Conservation (phyloP, 2,113 vertebrate genomes). For the Ctenodactylus gundi region DNA sequence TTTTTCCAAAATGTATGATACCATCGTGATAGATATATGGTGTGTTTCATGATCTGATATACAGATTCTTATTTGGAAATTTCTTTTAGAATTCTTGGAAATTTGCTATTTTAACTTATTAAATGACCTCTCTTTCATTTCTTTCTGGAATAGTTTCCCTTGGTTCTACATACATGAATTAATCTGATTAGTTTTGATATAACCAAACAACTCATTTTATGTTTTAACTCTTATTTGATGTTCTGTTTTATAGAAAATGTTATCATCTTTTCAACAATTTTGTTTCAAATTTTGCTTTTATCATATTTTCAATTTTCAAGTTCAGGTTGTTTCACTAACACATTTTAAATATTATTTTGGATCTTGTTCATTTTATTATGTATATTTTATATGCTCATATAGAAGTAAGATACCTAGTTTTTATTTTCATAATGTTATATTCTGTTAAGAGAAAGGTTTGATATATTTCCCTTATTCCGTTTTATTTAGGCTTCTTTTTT, state of each 20-base stretch:
- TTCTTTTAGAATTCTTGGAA: background rate
- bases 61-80: background rate
- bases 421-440: background rate
- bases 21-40: background rate
- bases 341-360: background rate
- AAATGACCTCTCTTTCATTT: background rate
- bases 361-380: background rate
- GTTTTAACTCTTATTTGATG: background rate
- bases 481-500: background rate
- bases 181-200: no score
- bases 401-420: background rate
- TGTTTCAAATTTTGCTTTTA: background rate
- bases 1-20: background rate
- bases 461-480: background rate
- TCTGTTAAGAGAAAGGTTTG: background rate
- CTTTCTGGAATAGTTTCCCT: background rate
- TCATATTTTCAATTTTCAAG: background rate
- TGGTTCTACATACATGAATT: background rate
- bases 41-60: background rate
- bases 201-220: no score
- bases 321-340: background rate
- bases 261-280: background rate
- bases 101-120: background rate
- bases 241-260: background rate
- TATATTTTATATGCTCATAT: background rate